A percentile compares a stretch with the other conserved stretches of the same genome.
Evolutionary conservation across 2,888 invertebrate genomes (phyloP).

Genomic region (Epirrita christyi): DNA sequence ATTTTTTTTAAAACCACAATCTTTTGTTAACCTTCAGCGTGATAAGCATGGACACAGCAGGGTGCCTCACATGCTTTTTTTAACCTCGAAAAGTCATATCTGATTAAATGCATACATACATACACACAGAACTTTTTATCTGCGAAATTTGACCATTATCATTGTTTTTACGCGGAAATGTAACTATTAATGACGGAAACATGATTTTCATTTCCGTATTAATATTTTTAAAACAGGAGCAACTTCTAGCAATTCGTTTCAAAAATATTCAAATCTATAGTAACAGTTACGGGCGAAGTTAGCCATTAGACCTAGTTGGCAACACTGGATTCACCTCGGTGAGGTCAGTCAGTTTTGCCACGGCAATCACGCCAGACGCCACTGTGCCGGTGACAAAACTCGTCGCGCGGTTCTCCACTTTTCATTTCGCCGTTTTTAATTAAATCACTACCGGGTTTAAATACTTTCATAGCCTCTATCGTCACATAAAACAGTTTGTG

Average conservation of each 20-base stretch:
- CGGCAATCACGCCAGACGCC: constrained; percentile 65
- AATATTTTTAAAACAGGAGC: neutral
- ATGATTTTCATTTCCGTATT: too few species aligned
- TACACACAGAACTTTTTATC: too few species aligned
- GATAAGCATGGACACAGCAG: too few species aligned
- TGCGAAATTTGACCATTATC: too few species aligned
- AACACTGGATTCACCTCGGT: neutral
- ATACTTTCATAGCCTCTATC: neutral
- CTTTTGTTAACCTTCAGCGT: neutral
- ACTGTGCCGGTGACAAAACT: constrained; percentile 31
- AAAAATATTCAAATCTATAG: too few species aligned
- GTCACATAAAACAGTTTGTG: neutral
- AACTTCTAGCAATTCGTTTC: too few species aligned
- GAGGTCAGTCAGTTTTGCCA: constrained; percentile 26
- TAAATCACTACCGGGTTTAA: neutral
- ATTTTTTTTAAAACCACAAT: too few species aligned
- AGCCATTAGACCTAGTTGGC: neutral
- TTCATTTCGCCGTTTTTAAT: constrained; percentile 21
- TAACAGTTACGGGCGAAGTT: neutral
- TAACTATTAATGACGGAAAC: too few species aligned
- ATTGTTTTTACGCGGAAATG: too few species aligned
- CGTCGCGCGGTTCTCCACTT: neutral
- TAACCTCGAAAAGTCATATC: too few species aligned
- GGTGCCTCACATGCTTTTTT: too few species aligned
- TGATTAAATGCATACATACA: too few species aligned